A percentile compares a stretch with the other conserved stretches of the same genome.
These are phyloP conservation scores for Chunga burmeisteri DNA, from an alignment of 2,113 vertebrate species.

Conservation along the genomic window DNA sequence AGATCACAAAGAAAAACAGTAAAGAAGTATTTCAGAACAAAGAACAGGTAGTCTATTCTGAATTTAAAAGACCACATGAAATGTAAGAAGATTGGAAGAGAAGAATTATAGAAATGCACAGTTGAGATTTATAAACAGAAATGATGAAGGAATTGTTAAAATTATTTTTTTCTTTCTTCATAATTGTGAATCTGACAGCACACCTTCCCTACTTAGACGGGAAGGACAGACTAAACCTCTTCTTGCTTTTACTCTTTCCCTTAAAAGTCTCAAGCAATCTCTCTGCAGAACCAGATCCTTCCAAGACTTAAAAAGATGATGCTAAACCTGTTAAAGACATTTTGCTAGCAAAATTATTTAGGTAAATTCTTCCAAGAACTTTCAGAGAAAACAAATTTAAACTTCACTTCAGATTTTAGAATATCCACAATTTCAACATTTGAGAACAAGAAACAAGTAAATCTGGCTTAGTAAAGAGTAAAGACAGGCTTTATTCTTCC, in stretches of 20 bases:
- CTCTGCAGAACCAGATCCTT: not conserved
- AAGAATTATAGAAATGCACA: not conserved
- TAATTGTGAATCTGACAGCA: not conserved
- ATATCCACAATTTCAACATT: not conserved
- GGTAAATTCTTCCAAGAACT: not conserved
- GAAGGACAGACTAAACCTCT: not conserved
- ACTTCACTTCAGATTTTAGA: not conserved
- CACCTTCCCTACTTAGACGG: not conserved
- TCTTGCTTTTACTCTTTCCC: not conserved
- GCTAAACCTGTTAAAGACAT: not conserved
- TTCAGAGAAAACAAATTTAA: not conserved
- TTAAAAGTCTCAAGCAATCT: not conserved
- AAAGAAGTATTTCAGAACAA: not conserved
- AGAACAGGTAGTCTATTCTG: not conserved
- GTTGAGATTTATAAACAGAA: not conserved
- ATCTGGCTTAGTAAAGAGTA: not conserved
- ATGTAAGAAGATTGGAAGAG: not conserved
- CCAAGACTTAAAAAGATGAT: not conserved
- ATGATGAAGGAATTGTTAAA: not conserved
- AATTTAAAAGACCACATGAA: not conserved
- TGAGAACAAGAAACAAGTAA: not conserved
- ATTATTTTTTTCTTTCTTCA: not conserved
- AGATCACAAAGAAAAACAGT: not conserved
- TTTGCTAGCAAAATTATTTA: not conserved
- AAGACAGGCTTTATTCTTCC: not conserved